These are phyloP conservation scores for Pristionchus japonicus DNA, from an alignment of 2,888 invertebrate genomes.

Conservation along the genomic window DNA sequence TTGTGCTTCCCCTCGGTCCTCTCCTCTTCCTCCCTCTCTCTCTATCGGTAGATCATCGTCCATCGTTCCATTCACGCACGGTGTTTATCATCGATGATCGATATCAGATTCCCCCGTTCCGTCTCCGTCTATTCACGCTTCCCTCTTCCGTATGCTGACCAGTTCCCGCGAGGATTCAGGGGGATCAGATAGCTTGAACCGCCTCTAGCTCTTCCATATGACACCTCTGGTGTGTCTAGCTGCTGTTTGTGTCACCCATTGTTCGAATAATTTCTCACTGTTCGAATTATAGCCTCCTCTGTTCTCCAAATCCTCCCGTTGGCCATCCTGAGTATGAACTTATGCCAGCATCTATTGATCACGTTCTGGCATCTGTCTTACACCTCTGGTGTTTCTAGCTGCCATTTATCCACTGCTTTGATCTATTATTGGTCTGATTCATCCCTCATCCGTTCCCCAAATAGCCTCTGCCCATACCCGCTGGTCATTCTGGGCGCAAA, in stretches of 20 bases:
- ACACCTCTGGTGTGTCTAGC: conserved; percentile 28
- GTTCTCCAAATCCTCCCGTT: too few species aligned
- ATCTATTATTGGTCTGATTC: background rate
- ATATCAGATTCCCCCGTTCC: conserved; percentile 11
- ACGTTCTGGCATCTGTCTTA: too few species aligned
- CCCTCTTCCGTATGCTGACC: conserved; percentile 11
- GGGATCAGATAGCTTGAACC: conserved; percentile 8
- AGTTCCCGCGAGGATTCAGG: background rate
- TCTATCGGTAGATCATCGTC: background rate
- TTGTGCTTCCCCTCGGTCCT: conserved; percentile 17
- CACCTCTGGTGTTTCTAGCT: conserved; percentile 2
- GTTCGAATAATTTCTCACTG: too few species aligned
- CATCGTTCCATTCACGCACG: background rate
- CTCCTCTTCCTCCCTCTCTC: background rate
- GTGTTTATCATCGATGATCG: conserved; percentile 37
- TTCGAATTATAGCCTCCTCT: too few species aligned
- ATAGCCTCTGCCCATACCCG: background rate
- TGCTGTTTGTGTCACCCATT: too few species aligned
- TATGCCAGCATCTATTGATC: too few species aligned
- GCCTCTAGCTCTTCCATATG: background rate
- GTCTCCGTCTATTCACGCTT: too few species aligned
- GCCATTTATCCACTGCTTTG: background rate
- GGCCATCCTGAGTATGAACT: too few species aligned
- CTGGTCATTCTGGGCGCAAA: background rate
- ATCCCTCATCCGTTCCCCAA: background rate